Evolutionary conservation across 2,113 vertebrate species (phyloP).

Genomic region (Oplegnathus fasciatus): DNA sequence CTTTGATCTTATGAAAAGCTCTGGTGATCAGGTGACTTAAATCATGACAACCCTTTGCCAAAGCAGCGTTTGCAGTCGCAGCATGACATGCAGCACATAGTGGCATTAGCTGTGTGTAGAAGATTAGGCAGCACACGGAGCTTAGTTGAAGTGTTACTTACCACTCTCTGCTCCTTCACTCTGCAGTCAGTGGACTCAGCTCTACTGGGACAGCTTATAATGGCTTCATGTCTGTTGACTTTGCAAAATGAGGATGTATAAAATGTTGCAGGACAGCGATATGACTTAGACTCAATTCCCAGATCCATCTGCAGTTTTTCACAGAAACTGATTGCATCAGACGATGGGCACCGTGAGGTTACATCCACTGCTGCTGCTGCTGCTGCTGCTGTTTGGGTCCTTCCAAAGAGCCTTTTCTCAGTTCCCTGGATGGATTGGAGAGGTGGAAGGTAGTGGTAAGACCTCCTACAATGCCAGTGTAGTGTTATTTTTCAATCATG

Average conservation of each 20-base stretch:
- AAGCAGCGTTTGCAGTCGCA: neutral
- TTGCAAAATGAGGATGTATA: slow-evolving; percentile 1
- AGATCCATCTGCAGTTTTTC: slow-evolving; percentile 10
- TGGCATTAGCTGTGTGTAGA: slow-evolving; percentile 68
- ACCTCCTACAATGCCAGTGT: slow-evolving; percentile 1
- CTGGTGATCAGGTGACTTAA: slow-evolving; percentile 8
- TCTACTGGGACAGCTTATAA: slow-evolving; percentile 16
- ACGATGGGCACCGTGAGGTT: slow-evolving; percentile 47
- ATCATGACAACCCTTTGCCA: slow-evolving; percentile 9
- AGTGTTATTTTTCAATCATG: neutral
- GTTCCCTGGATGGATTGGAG: slow-evolving; percentile 60
- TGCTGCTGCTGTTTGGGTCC: slow-evolving; percentile 69
- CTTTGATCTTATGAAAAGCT: neutral
- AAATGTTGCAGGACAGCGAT: neutral
- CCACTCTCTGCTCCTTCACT: slow-evolving; percentile 33
- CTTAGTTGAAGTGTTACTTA: slow-evolving; percentile 68
- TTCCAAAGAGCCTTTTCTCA: slow-evolving; percentile 61
- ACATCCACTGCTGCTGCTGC: slow-evolving; percentile 55
- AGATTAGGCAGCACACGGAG: slow-evolving; percentile 73
- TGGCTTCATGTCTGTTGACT: slow-evolving; percentile 30
- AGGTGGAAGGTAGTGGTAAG: slow-evolving; percentile 81
- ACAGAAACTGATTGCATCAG: slow-evolving; percentile 21
- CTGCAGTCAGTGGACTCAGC: slow-evolving; percentile 10
- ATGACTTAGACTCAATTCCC: slow-evolving; percentile 2
- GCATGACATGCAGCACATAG: slow-evolving; percentile 4